These are phyloP conservation scores for Zygothrica quintamaculata DNA, from an alignment of 2,888 invertebrate species.

Conservation along the genomic window DNA sequence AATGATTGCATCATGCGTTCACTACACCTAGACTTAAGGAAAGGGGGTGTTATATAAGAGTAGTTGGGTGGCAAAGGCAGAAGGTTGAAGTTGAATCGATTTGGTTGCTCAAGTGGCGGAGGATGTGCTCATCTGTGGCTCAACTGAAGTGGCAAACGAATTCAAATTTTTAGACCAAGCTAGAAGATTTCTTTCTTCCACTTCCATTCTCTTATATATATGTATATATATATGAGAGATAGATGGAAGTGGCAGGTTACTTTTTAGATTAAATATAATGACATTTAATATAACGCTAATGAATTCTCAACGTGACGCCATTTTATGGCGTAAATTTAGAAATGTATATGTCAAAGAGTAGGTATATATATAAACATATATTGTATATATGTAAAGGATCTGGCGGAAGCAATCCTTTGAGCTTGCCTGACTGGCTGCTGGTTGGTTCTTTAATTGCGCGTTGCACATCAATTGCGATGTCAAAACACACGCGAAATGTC, in stretches of 20 bases:
- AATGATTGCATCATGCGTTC: constrained; percentile 68
- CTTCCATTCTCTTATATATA: too few species aligned
- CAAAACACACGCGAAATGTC: constrained; percentile 62
- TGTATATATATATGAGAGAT: too few species aligned
- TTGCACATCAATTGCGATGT: constrained; percentile 66
- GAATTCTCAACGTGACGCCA: too few species aligned
- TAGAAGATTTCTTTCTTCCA: constrained; percentile 21
- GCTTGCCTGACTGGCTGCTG: constrained; percentile 4
- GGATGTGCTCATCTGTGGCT: constrained; percentile 49
- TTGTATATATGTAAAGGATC: constrained; percentile 1
- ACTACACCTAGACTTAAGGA: too few species aligned
- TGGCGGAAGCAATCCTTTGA: too few species aligned
- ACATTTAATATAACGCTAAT: too few species aligned
- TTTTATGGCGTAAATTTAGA: too few species aligned
- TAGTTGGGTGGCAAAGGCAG: not conserved
- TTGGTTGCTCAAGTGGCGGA: constrained; percentile 30
- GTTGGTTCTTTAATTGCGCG: constrained; percentile 49
- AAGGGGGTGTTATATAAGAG: not conserved
- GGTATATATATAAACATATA: too few species aligned
- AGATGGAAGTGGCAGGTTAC: not conserved
- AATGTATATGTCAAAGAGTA: too few species aligned
- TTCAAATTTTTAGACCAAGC: constrained; percentile 28
- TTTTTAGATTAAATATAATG: too few species aligned
- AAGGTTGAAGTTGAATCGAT: constrained; percentile 26
- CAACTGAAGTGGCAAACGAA: constrained; percentile 63